These are phyloP conservation scores for Ciona savignyi DNA, from an alignment of 23 tunicate genomes.

Conservation along the genomic window DNA sequence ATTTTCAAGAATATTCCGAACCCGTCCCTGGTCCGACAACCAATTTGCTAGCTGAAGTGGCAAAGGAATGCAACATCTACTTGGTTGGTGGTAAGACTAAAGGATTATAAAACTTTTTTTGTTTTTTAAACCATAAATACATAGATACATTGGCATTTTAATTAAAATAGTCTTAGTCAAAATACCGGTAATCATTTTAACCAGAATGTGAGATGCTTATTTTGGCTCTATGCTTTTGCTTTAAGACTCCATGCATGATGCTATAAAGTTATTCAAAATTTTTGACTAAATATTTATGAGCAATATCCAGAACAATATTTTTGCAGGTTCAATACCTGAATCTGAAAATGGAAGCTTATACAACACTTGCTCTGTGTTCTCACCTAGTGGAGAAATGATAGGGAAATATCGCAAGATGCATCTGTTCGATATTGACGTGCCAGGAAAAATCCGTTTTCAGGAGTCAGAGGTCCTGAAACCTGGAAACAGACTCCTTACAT, in stretches of 20 bases:
- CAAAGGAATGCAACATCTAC: conserved; percentile 82
- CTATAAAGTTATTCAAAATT: neutral
- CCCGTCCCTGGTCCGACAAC: conserved; percentile 88
- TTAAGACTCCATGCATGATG: neutral
- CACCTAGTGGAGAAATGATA: conserved; percentile 83
- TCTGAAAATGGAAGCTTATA: conserved; percentile 43
- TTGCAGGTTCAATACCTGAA: conserved; percentile 91
- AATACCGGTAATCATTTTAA: neutral
- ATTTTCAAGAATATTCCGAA: conserved; percentile 95
- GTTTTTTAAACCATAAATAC: neutral
- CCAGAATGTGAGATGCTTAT: neutral
- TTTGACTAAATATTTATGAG: no score
- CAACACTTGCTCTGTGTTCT: conserved; percentile 87
- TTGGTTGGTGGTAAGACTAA: conserved; percentile 66
- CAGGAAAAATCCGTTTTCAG: conserved; percentile 89
- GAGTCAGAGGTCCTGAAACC: conserved; percentile 84
- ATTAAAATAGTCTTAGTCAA: neutral
- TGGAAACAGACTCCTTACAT: conserved; percentile 53
- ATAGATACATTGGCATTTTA: no score
- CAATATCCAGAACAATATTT: neutral
- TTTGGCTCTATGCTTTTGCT: no score
- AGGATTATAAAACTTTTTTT: neutral
- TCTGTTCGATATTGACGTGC: conserved; percentile 94
- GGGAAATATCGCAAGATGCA: conserved; percentile 91
- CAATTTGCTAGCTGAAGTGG: conserved; percentile 43